Base-by-base conservation (phyloP, 2,113 vertebrate species). In the Vombatus ursinus region DNA sequence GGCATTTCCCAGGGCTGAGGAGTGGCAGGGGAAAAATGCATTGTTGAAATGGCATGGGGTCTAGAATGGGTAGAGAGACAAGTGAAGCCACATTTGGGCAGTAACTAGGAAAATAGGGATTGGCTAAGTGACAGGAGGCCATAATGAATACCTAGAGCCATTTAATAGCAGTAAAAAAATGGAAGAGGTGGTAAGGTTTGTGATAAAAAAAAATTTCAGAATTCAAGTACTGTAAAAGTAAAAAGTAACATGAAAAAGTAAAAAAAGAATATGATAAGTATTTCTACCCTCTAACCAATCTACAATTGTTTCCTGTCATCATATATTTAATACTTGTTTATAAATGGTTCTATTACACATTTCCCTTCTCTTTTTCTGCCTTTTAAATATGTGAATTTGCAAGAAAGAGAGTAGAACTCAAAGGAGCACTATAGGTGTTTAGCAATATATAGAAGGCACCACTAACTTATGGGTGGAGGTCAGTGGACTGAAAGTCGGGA, bases 361-460 rank as follows among this genome's bases (percentile, higher is more conserved):
- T 96, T 93, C 53, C 94, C 94, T 94, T 44, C 97, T 94, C 95
- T 92, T 61, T 23, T 93, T 94, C 91, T 95, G n/a, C 68, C 94
- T 90, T 95, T 96, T 97, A 96, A 52, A 94, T 96, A 93, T 84
- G 95, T 97, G 96, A 92, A 97, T 97, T 98, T 96, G 96, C 90
- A 97, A 96, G 95, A 97, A 93, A 94, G 94, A 94, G 89, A 95
- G 94, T 96, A 96, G 96, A 96, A 97, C 92, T 97, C 95, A 92
- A 57, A 96, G 95, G 95, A 96, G 94, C 93, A 97, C 95, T 94
- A 94, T 96, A 92, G 94, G 95, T 97, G 95, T 97, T 96, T 92
- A 97, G 92, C 96, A 95, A 84, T 57, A 54, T 0, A 0, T 90
- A 23, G 90, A 91, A 97, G 90, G 91, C 96, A 91, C 89, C 94